Evolutionary conservation across 2,113 vertebrate species (phyloP), one percentile per base, ranked within the genome.

Genomic region (Microcebus ravelobensis): DNA sequence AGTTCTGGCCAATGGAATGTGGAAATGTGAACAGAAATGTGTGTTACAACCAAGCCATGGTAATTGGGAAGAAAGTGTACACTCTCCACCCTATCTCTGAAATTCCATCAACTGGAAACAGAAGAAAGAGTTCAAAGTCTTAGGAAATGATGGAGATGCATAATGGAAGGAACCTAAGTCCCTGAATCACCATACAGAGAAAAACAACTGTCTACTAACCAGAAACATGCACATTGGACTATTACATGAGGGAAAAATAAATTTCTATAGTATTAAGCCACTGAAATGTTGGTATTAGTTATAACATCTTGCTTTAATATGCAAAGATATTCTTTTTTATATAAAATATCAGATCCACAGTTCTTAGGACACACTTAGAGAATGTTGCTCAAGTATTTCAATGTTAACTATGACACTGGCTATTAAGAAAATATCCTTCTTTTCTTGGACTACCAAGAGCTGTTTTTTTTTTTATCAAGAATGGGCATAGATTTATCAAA

Each of bases 361-460:
- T 42, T 79, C 52, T 89, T 52, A 93, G 34, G 45, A 86, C 31
- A 91, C 50, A 81, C 39, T 90, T 91, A 63, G 20, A 52, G 63
- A 96, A 93, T 61, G 39, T 67, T 85, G 18, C 45, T 77, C 61
- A 89, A 82, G 59, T 89, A 96, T 76, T 85, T 94, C 57, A 90
- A 82, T 48, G 34, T 90, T 85, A 91, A 88, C 20, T 59, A 89
- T 73, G 34, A 71, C 31, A 85, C 17, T 83, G 25, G 13, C 57
- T 94, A 10, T 81, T 84, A 52, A 52, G 50, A 90, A 93, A 73
- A 11, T 74, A 71, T 23, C 36, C 48, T 91, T 81, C 27, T 74
- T 59, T 83, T 94, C 85, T 77, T 77, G 29, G n/a, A 91, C 93
- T 93, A 91, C 34, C 36, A 93, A 95, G 31, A 89, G 31, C 29